A percentile compares a stretch with the other conserved stretches of the same genome.
phyloP scores from a whole-genome alignment of 2,113 vertebrate genomes.

The human (Homo sapiens) region DNA sequence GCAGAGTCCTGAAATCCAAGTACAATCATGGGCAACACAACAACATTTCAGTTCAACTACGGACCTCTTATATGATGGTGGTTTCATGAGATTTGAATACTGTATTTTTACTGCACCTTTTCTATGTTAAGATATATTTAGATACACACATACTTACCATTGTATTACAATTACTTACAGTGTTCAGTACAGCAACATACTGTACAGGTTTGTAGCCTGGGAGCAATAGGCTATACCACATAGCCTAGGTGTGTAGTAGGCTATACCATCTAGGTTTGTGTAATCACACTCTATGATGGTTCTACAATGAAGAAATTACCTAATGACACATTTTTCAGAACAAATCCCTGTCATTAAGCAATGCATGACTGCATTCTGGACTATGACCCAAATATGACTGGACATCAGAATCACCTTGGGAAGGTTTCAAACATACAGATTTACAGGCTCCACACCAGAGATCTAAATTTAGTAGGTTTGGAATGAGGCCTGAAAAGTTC shows the following conservation, averaged over 20 bases:
- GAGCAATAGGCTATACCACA: not conserved
- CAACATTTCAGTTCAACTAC: not conserved
- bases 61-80: not conserved
- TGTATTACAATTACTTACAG: not conserved
- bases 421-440: constrained; percentile 33
- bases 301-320: not conserved
- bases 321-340: not conserved
- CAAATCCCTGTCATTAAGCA: not conserved
- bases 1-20: not conserved
- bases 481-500: not conserved
- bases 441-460: not conserved
- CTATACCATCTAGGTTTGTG: not conserved
- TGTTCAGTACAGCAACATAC: not conserved
- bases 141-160: not conserved
- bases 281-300: not conserved
- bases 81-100: not conserved
- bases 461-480: not conserved
- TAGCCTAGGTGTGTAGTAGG: not conserved
- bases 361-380: not conserved
- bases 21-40: not conserved
- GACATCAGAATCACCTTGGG: not conserved
- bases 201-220: not conserved
- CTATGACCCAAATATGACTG: not conserved
- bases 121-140: not conserved
- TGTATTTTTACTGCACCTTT: not conserved